Base-by-base conservation (phyloP, 2,888 invertebrate genomes). In the Agrypnus murinus region DNA sequence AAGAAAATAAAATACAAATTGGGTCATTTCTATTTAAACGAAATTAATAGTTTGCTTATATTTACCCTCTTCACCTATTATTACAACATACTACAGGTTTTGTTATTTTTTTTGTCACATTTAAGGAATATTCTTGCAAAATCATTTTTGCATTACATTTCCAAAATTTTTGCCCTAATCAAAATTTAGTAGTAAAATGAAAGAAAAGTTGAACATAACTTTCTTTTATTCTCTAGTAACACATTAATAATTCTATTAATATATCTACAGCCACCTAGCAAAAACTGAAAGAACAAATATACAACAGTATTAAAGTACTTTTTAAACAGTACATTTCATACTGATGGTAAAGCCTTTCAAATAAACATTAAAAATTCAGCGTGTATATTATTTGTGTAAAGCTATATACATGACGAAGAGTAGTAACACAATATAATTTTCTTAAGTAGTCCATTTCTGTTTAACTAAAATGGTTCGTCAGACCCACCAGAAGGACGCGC, bases 401-500 rank as follows among this genome's bases (percentile, higher is more conserved):
- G 19, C 17, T 58, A 58, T 58, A 43, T 43, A 58, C 58, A 58
- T n/a, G 31, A 55, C 4, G 3, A 17, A n/a, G n/a, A n/a, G n/a
- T n/a, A n/a, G 0, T 32, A 55, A 36, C 25, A 12, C 53, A 53
- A 8, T 53, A n/a, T 14, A 67, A 67, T 60, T 67, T 50, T 25
- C 14, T 55, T 40, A 31, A 12, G 25, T 40, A 43, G 40, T 58
- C 43, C 58, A 31, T 31, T 19, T 7, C 17, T 62, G 12, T 10
- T 12, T 55, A 57, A 70, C 45, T 70, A 60, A 60, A 34, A 12
- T 0, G 67, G 72, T 32, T 72, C 77, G 73, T 85, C 85, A 2
- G 84, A 79, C n/a, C 83, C 85, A 15, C 85, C 85, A n/a, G 77
- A 72, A 0, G 84, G 83, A 74, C 63, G 78, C 46, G 36, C 72